These are phyloP conservation scores for Xestoiulus laeticollis DNA, from an alignment of 2,888 invertebrate species.

Conservation along the genomic window DNA sequence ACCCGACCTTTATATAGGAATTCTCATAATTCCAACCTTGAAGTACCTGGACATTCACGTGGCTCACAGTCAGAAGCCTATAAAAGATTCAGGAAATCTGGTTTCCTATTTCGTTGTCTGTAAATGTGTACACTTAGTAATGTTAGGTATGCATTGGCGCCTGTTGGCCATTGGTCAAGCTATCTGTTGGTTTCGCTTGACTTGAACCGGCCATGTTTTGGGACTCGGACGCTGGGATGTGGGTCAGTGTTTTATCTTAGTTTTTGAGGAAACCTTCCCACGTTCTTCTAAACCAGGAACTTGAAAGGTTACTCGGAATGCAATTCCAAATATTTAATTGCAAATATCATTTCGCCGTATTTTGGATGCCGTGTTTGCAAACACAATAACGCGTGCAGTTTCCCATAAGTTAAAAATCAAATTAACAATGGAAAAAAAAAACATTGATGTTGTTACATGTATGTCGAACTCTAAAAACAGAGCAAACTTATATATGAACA, in stretches of 20 bases:
- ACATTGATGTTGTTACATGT: too few relatives aligned
- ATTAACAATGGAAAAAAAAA: too few relatives aligned
- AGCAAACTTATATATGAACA: not conserved
- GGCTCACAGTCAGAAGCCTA: not conserved
- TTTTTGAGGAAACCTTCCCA: not conserved
- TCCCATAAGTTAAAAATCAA: too few relatives aligned
- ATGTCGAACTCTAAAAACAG: too few relatives aligned
- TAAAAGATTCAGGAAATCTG: not conserved
- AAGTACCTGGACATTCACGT: not conserved
- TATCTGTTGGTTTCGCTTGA: not conserved
- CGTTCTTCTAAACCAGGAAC: conserved; percentile 15
- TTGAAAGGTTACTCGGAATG: not conserved
- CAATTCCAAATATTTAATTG: conserved; percentile 9
- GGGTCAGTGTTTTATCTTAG: conserved; percentile 9
- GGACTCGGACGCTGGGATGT: not conserved
- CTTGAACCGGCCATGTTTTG: not conserved
- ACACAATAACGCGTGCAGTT: not conserved
- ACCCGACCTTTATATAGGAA: not conserved
- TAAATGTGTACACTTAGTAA: too few relatives aligned
- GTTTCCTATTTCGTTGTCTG: not conserved
- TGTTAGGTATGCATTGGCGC: not conserved
- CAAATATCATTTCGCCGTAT: not conserved
- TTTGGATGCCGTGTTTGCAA: not conserved
- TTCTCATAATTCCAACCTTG: not conserved
- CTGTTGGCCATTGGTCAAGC: not conserved